Base-by-base conservation (phyloP, 1,140 invertebrate species). In the Hycleus cichorii region DNA sequence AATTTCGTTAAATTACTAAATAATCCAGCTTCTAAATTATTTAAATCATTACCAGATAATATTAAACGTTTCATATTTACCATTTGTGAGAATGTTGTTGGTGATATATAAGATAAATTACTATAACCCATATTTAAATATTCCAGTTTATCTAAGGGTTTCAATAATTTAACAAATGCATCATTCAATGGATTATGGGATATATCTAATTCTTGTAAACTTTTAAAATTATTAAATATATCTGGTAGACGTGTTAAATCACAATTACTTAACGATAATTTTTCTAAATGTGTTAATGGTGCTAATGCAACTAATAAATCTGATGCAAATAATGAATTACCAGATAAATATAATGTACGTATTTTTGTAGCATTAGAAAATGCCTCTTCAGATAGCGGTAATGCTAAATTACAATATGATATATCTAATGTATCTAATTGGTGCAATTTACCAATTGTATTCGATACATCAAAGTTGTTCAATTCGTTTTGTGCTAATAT, bases 51-150 rank as follows among this genome's bases (percentile, higher is more conserved):
- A 7, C 84, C 85, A 2, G 85, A 87, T 5, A 88, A 72, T 43
- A 87, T 78, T 18, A 88, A 72, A 40, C 77, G 78, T 63, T 81
- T 84, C 65, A 87, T 77, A 1, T 80, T 80, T 0, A 82, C 84
- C 84, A 87, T 87, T 67, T 84, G 81, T 0, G 82, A 79, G 68
- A 88, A 88, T 2, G 83, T 84, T 4, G 82, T 77, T 24, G 80
- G 83, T 6, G 81, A 80, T 32, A 87, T 80, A 57, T 83, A 76
- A 2, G 82, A 83, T 7, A 88, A 72, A 67, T 83, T 82, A 71
- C 85, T 85, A 63, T 86, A 86, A 5, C 85, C 84, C 84, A 88
- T 88, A 65, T 88, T 85, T 7, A 88, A 72, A 66, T 83, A 84
- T 72, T 86, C 81, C 8, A 88, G 71, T 18, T 81, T 81, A 40